Evolutionary conservation across 2,113 vertebrate species (phyloP).

Genomic region (Oryzias curvinotus): DNA sequence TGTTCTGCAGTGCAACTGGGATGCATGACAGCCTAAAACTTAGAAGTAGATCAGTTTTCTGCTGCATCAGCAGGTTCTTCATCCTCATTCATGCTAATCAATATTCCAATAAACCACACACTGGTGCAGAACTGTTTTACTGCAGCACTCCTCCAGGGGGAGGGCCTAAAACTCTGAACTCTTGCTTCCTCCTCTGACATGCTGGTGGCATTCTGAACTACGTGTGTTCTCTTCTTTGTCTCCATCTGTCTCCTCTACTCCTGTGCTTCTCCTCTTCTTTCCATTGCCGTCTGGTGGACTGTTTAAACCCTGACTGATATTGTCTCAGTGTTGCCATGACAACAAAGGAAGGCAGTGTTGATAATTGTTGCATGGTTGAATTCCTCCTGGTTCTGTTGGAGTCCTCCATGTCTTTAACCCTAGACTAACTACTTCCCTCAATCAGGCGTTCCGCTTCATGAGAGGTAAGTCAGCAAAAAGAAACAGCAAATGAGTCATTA

Average conservation of each 20-base stretch:
- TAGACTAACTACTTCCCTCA: not conserved
- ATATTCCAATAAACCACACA: no score
- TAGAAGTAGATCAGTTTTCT: no score
- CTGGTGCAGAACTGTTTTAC: no score
- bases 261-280: conserved; percentile 2
- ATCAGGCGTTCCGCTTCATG: conserved; percentile 5
- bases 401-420: conserved; percentile 1
- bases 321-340: conserved; percentile 44
- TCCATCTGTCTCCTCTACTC: conserved; percentile 36
- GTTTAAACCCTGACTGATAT: conserved; percentile 43
- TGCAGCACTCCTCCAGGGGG: no score
- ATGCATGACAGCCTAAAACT: no score
- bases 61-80: no score
- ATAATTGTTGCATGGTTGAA: conserved; percentile 35
- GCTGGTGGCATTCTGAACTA: no score
- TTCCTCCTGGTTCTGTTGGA: not conserved
- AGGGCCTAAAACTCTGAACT: no score
- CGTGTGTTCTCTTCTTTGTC: conserved; percentile 1
- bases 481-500: conserved; percentile 45
- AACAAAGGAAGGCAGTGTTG: conserved; percentile 20
- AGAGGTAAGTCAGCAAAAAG: conserved; percentile 19
- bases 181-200: no score
- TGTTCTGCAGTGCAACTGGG: no score
- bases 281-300: conserved; percentile 29
- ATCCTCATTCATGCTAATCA: no score